A percentile compares a stretch with the other conserved stretches of the same genome.
Conservation (phyloP, 2,888 invertebrate genomes). For the Venusia cambrica region DNA sequence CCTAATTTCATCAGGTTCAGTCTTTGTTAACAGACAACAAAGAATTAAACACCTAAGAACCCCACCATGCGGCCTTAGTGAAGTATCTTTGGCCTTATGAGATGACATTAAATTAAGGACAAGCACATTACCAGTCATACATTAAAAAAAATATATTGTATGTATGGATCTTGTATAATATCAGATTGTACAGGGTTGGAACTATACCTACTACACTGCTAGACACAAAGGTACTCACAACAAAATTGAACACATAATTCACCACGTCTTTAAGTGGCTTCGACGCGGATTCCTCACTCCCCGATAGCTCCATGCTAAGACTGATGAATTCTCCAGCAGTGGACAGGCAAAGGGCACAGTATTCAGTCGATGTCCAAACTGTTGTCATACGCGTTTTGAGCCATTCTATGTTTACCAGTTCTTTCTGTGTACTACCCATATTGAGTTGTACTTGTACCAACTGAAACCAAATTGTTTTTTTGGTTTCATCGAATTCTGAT, state of each 20-base stretch:
- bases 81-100: no score
- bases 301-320: constrained; percentile 38
- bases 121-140: no score
- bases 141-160: no score
- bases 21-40: no score
- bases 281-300: constrained; percentile 34
- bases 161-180: no score
- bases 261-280: constrained; percentile 42
- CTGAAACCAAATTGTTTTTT: neutral
- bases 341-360: constrained; percentile 47
- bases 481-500: no score
- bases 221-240: constrained; percentile 35
- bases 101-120: no score
- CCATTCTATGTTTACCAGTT: constrained; percentile 32
- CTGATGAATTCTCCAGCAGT: constrained; percentile 33
- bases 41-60: no score
- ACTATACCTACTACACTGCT: no score
- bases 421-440: constrained; percentile 5
- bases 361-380: constrained; percentile 34
- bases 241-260: constrained; percentile 44
- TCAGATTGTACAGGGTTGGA: no score
- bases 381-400: constrained; percentile 39
- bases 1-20: no score
- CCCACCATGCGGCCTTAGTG: no score
- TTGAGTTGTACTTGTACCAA: neutral